Evolutionary conservation across 2,113 vertebrate genomes (phyloP), one percentile per base, ranked within the genome.

Genomic region (Pedetes capensis): DNA sequence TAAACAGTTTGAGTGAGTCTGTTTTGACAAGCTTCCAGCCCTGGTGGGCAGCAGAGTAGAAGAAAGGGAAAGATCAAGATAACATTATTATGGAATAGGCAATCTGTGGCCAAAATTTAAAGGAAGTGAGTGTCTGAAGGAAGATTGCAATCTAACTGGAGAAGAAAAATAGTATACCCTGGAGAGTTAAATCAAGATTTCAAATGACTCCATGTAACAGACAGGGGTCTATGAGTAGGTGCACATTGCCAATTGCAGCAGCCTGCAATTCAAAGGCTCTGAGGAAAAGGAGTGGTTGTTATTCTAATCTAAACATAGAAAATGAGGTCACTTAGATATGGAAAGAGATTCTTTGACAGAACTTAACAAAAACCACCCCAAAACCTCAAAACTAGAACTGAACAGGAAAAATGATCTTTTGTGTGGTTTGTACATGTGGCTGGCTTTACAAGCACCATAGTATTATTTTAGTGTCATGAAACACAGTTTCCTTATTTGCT

Each of bases 111-210:
- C 93, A 94, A 81, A 29, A 63, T 79, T 64, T 49, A 69, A 37
- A 89, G 91, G 92, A 92, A 95, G 87, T 72, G 44, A 51, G 51
- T 89, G 75, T 94, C 79, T 57, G 17, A 47, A 82, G 16, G 37
- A 85, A 96, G 83, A 94, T 87, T 87, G 37, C 44, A 76, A 81
- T 94, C 91, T 85, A 51, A 80, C 8, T 71, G 61, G 37, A 39
- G 34, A 92, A 89, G 51, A 80, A 95, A 89, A 84, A 91, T 18
- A 55, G 57, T 89, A 80, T 71, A 76, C 93, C 71, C 84, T 76
- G 75, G 83, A 44, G 34, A 94, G 82, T 91, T 95, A 81, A 85
- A 91, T 89, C 93, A 94, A 84, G 92, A 93, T 76, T 22, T 39
- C 34, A 80, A 87, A 69, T 12, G 39, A 71, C 55, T 44, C 80